phyloP scores from a whole-genome alignment of 2,113 vertebrate genomes.

The Percopsis transmontana region DNA sequence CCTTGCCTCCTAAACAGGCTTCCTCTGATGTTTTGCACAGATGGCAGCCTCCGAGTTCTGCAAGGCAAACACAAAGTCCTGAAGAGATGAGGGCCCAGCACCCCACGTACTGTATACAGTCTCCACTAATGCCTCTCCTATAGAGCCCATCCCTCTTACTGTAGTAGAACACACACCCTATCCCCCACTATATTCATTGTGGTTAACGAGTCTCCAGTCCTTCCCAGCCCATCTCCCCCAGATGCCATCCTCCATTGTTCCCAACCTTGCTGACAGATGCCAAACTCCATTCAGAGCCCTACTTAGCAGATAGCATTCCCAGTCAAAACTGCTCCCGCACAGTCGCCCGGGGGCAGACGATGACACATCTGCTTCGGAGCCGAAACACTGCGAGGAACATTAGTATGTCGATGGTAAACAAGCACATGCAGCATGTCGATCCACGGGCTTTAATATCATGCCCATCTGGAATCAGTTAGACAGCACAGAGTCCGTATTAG shows the following conservation, averaged over 20 bases:
- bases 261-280: slow-evolving; percentile 13
- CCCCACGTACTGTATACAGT: no score
- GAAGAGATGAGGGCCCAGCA: slow-evolving; percentile 40
- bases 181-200: background rate
- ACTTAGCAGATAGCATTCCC: slow-evolving; percentile 35
- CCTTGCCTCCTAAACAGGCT: slow-evolving; percentile 48
- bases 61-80: slow-evolving; percentile 49
- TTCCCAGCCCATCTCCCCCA: slow-evolving; percentile 1
- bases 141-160: no score
- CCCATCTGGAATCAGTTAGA: slow-evolving; percentile 7
- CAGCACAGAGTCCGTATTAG: slow-evolving; percentile 23
- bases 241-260: slow-evolving; percentile 21
- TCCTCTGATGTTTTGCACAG: slow-evolving; percentile 45
- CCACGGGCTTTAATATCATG: background rate
- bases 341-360: slow-evolving; percentile 8
- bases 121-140: no score
- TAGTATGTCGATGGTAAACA: slow-evolving; percentile 16
- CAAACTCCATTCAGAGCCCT: slow-evolving; percentile 20
- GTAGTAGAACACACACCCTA: no score
- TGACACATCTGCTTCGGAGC: slow-evolving; percentile 45
- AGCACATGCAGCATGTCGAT: background rate
- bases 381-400: slow-evolving; percentile 11
- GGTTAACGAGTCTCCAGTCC: background rate
- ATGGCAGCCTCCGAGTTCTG: slow-evolving; percentile 46
- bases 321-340: slow-evolving; percentile 26